phyloP scores from a whole-genome alignment of 2,888 invertebrate species.

The Siphonodentalium dalli region DNA sequence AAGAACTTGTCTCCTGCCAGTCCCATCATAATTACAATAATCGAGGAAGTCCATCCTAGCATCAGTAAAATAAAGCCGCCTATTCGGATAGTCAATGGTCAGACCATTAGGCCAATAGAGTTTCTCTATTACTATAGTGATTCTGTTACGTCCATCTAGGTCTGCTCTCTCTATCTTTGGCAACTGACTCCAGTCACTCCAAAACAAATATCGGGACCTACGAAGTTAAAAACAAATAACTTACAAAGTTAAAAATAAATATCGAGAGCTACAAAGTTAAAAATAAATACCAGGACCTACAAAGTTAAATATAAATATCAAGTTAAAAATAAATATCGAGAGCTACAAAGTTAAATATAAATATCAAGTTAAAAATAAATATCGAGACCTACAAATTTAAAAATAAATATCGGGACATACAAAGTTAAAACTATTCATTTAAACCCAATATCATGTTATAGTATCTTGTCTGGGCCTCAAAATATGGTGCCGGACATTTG shows the following conservation, averaged over 20 bases:
- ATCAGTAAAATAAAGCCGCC: constrained; percentile 95
- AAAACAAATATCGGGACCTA: constrained; percentile 75
- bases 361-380: not conserved
- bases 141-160: constrained; percentile 90
- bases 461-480: too few species aligned
- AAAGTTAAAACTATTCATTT: not conserved
- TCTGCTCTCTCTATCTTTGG: constrained; percentile 94
- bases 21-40: constrained; percentile 95
- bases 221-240: constrained; percentile 3
- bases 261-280: not conserved
- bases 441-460: too few species aligned
- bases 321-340: not conserved
- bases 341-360: not conserved
- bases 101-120: constrained; percentile 99
- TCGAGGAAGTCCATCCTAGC: constrained; percentile 97
- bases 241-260: not conserved
- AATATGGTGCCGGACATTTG: too few species aligned
- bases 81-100: constrained; percentile 92
- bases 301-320: not conserved
- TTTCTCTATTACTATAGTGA: constrained; percentile 87
- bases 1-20: constrained; percentile 82
- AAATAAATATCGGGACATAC: not conserved
- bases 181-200: constrained; percentile 99
- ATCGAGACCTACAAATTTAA: not conserved
- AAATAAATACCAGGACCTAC: not conserved